Evolutionary conservation across 2,888 invertebrate genomes (phyloP).

Genomic region (Cataglyphis albicans): DNA sequence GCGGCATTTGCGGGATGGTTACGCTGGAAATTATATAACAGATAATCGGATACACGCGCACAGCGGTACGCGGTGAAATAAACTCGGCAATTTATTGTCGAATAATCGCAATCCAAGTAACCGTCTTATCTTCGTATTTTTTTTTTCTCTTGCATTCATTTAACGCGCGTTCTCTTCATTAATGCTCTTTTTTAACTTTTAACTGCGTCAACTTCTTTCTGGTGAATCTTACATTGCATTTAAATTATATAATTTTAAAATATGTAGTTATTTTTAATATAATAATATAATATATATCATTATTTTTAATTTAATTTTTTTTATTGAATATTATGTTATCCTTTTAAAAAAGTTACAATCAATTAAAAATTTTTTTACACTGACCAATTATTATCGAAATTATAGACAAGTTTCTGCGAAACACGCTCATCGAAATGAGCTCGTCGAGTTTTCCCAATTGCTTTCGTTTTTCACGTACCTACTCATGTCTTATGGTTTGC

Average conservation of each 20-base stretch:
- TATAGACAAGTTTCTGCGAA: background rate
- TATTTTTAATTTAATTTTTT: constrained; percentile 7
- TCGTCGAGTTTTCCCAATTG: background rate
- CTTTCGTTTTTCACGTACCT: background rate
- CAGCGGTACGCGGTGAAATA: constrained; percentile 31
- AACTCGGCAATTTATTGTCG: constrained; percentile 32
- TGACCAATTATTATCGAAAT: background rate
- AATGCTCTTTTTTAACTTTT: constrained; percentile 7
- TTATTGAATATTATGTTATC: background rate
- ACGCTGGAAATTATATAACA: constrained; percentile 42
- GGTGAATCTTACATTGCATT: background rate
- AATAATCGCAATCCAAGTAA: constrained; percentile 16
- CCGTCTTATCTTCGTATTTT: background rate
- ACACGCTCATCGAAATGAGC: background rate
- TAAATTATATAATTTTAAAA: constrained; percentile 8
- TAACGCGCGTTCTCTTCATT: background rate
- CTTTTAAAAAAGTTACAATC: background rate
- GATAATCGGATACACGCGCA: constrained; percentile 49
- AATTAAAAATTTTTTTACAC: background rate
- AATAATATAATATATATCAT: background rate
- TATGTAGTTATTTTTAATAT: background rate
- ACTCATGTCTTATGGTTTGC: constrained; percentile 1
- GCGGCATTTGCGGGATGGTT: constrained; percentile 24
- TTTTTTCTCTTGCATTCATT: background rate
- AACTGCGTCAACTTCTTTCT: background rate